A percentile compares a stretch with the other conserved stretches of the same genome.
These are phyloP conservation scores for Melopsittacus undulatus DNA, from an alignment of 2,797 vertebrate species.

Conservation along the genomic window DNA sequence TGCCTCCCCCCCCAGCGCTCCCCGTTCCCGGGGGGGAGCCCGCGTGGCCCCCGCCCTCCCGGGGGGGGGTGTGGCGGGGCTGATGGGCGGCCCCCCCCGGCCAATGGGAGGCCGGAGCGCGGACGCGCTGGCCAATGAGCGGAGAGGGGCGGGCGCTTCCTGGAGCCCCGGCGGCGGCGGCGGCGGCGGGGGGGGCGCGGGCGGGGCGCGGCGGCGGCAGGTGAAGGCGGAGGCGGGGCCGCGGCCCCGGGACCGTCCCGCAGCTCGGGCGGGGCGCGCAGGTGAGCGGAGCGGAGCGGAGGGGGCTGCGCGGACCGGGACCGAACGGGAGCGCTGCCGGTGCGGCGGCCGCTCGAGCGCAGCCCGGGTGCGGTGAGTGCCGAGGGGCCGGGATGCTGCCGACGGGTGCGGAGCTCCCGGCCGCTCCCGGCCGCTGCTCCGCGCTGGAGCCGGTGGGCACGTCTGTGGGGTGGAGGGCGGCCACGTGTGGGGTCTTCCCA, in stretches of 20 bases:
- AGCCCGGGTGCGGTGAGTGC: slow-evolving; percentile 28
- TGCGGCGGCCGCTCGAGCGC: neutral
- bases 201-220: neutral
- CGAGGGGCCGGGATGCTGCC: neutral
- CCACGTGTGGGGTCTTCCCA: neutral
- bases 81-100: neutral
- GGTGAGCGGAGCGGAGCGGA: slow-evolving; percentile 1
- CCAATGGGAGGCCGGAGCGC: neutral
- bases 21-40: neutral
- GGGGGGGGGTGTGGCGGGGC: neutral
- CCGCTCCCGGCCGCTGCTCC: neutral
- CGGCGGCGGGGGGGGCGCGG: neutral
- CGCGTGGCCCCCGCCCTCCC: neutral
- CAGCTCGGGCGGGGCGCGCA: slow-evolving; percentile 11
- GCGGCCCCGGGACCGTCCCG: neutral
- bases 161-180: neutral
- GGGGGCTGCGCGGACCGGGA: neutral
- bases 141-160: neutral
- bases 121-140: neutral
- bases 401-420: neutral
- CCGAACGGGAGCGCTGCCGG: neutral
- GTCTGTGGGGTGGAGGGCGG: neutral
- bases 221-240: slow-evolving; percentile 15
- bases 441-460: neutral
- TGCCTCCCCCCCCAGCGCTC: neutral